Percentiles rank a stretch among this genome's conserved stretches.
Conservation (phyloP, 1,140 invertebrate species). For the Probaryconus sp. region DNA sequence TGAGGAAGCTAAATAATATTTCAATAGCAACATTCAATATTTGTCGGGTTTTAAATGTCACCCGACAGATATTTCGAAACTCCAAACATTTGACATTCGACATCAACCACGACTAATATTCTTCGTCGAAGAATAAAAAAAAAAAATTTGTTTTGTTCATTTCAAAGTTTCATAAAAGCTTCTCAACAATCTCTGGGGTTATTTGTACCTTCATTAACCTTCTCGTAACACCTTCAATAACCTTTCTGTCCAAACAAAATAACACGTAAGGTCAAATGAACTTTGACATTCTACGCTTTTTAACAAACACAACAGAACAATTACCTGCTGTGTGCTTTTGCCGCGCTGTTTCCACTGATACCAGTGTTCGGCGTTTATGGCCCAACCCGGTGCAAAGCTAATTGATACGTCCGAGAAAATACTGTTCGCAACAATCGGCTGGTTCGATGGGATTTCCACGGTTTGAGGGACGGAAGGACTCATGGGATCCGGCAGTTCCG, state of each 20-base stretch:
- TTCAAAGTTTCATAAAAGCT: too few relatives aligned
- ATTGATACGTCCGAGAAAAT: slow-evolving; percentile 58
- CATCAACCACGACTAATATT: too few relatives aligned
- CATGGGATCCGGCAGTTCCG: slow-evolving; percentile 66
- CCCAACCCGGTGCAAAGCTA: slow-evolving; percentile 72
- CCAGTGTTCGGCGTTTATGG: slow-evolving; percentile 68
- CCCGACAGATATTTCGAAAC: too few relatives aligned
- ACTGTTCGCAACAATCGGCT: background rate
- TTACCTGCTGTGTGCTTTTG: slow-evolving; percentile 71
- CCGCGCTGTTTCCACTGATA: slow-evolving; percentile 73
- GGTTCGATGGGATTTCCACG: background rate
- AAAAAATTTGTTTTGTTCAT: too few relatives aligned
- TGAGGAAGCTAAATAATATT: slow-evolving; percentile 1
- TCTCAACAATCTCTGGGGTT: too few relatives aligned
- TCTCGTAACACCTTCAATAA: too few relatives aligned
- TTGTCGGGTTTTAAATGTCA: background rate
- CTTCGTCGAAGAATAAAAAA: too few relatives aligned
- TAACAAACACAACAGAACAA: slow-evolving; percentile 5
- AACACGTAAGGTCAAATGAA: too few relatives aligned
- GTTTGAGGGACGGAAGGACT: slow-evolving; percentile 1
- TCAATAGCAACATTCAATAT: background rate
- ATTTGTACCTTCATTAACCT: too few relatives aligned
- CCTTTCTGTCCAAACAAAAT: too few relatives aligned
- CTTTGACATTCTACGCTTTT: too few relatives aligned
- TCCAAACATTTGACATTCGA: too few relatives aligned